Base-by-base conservation (phyloP, 1,140 invertebrate genomes). In the Drosophila kurseongensis region DNA sequence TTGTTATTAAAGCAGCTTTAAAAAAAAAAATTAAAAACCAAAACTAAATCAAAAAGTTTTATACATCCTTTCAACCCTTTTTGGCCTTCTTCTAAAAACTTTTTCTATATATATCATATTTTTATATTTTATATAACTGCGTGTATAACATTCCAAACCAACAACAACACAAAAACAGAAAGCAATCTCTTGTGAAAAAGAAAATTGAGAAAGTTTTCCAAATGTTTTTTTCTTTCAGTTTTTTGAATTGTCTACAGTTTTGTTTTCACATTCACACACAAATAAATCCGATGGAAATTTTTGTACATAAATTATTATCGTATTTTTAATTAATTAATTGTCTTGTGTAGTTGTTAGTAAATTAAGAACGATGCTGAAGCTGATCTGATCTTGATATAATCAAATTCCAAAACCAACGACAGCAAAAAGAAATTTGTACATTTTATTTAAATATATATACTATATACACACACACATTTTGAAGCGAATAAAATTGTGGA, bases 251-350 rank as follows among this genome's bases (percentile, higher is more conserved):
- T 84, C 62, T 65, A 80, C 57, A 65, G 55, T 82, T 86, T 75
- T 62, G 66, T 73, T 78, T 77, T 78, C 56, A 72, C 76, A 76
- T 55, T 23, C 23, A 69, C 23, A 60, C 51, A 75, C 63, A 52
- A 85, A 86, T 86, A 86, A 86, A 88, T 86, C 79, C 80, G 80
- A 78, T 88, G 44, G 77, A 82, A 86, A 75, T 52, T 75, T 88
- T 86, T 88, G 83, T 86, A 86, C 66, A 86, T 86, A 86, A 86
- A 88, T 88, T 86, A 85, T 85, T 85, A 85, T 85, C 84, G 79
- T 85, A 84, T 85, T 85, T 85, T 85, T 86, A 82, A 86, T 89
- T 80, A 86, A 75, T 75, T 75, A 75, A 75, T 62, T 75, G 69
- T 75, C 71, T 51, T 78, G 58, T 78, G 75, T 78, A 78, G 75